These are phyloP conservation scores for Cottoperca gobio DNA, from an alignment of 2,797 vertebrate species.

Conservation along the genomic window DNA sequence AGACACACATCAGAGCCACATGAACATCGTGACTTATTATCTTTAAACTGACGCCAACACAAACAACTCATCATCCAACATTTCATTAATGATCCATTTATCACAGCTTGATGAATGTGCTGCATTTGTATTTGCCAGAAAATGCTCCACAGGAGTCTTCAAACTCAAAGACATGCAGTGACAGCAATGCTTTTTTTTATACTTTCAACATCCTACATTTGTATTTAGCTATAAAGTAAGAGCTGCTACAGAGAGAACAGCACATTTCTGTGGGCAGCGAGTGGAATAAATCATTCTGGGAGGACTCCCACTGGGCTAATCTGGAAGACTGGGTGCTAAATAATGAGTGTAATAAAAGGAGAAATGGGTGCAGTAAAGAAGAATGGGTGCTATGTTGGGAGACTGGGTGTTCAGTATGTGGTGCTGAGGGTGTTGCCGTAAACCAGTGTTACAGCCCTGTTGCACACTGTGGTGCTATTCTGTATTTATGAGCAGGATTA, in stretches of 20 bases:
- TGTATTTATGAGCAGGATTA: neutral
- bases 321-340: constrained; percentile 29
- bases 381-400: neutral
- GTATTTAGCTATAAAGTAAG: neutral
- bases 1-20: neutral
- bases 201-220: neutral
- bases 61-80: constrained; percentile 29
- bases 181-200: neutral
- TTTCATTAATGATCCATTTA: constrained; percentile 25
- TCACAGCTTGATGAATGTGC: constrained; percentile 30
- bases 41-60: constrained; percentile 1
- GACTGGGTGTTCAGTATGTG: neutral
- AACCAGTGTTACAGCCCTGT: neutral
- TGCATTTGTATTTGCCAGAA: constrained; percentile 21
- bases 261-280: neutral
- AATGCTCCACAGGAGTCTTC: constrained; percentile 6
- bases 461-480: neutral
- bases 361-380: constrained; percentile 15
- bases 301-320: constrained; percentile 23
- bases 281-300: constrained; percentile 26
- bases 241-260: constrained; percentile 4
- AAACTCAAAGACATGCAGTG: constrained; percentile 3
- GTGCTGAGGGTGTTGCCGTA: neutral
- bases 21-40: constrained; percentile 9
- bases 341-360: constrained; percentile 32